phyloP scores from a whole-genome alignment of 2,797 vertebrate species.

The Mycteria americana region DNA sequence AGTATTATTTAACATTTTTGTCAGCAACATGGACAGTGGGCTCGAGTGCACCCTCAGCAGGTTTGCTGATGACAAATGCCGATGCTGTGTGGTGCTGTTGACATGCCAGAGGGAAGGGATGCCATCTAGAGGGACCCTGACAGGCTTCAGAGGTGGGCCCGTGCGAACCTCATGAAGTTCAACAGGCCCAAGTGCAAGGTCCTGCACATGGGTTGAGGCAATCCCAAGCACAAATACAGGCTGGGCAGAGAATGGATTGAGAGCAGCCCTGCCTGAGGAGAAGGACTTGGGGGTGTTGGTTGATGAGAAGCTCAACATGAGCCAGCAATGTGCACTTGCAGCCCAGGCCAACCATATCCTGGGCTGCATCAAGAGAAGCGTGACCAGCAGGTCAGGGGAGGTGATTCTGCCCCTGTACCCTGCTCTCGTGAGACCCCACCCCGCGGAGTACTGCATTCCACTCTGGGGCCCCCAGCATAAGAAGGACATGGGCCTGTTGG shows the following conservation, averaged over 20 bases:
- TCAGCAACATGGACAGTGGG: not conserved
- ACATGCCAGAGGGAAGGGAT: not conserved
- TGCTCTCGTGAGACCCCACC: too few relatives aligned
- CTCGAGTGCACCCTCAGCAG: not conserved
- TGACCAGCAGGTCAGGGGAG: not conserved
- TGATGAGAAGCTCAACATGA: not conserved
- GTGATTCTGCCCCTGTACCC: too few relatives aligned
- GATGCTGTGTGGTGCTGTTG: not conserved
- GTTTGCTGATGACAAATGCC: not conserved
- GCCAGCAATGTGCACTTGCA: rapidly evolving
- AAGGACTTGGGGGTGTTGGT: too few relatives aligned
- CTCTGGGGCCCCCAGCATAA: not conserved
- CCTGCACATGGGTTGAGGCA: not conserved
- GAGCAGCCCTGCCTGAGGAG: not conserved
- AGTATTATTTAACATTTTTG: not conserved
- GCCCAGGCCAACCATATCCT: not conserved
- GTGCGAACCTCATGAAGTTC: too few relatives aligned
- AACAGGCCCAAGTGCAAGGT: not conserved
- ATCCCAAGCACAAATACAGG: not conserved
- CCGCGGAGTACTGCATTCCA: not conserved
- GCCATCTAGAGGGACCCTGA: not conserved
- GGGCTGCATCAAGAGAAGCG: not conserved
- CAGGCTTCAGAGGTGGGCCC: not conserved
- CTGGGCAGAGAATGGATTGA: not conserved
- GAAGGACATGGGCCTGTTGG: not conserved